A percentile compares a stretch with the other conserved stretches of the same genome.
Conservation (phyloP, 2,113 vertebrate genomes). For the Columba janthina region DNA sequence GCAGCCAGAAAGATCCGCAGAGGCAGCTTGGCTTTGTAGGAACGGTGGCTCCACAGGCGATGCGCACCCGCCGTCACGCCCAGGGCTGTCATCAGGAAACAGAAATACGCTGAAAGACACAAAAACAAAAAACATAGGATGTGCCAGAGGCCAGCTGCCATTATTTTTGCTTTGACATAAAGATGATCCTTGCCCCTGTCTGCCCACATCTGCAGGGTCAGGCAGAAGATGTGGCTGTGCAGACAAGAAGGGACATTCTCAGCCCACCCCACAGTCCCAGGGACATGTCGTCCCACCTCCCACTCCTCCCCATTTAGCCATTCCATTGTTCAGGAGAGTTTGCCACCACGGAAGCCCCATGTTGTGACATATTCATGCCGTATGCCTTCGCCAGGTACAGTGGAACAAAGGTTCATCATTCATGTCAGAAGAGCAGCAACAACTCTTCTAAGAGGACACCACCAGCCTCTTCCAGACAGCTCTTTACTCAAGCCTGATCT, state of each 20-base stretch:
- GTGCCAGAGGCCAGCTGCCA: not conserved
- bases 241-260: not conserved
- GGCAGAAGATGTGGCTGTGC: not conserved
- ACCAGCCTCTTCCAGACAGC: not conserved
- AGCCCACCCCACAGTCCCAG: not conserved
- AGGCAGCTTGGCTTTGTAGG: constrained; percentile 85
- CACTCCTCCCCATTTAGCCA: not conserved
- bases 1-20: constrained; percentile 81
- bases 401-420: not conserved
- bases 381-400: not conserved
- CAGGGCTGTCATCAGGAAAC: constrained; percentile 79
- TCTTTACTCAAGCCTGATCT: not conserved
- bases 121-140: not conserved
- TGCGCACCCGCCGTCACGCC: constrained; percentile 80
- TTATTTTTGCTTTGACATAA: not conserved
- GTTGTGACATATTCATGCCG: fast-evolving
- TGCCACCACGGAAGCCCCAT: not conserved
- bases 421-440: not conserved
- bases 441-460: not conserved
- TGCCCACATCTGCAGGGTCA: fast-evolving
- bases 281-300: fast-evolving
- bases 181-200: not conserved
- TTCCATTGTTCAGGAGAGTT: not conserved
- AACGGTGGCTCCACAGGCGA: constrained; percentile 83
- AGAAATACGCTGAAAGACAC: constrained; percentile 78